Evolutionary conservation across 92 coral and sea anemone species (phyloP).

Genomic region (Epizoanthus scotinus): DNA sequence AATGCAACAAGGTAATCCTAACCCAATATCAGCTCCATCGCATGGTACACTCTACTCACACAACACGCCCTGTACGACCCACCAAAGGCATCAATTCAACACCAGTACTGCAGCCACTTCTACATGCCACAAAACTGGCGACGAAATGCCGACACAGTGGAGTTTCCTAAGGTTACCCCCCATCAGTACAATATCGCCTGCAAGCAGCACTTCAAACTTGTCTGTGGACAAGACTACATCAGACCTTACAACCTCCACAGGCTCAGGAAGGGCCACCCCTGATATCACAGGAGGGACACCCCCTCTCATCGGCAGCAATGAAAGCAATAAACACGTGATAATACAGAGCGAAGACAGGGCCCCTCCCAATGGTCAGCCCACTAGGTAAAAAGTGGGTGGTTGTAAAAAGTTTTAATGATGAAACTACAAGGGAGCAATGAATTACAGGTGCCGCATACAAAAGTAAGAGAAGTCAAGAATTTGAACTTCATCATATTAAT

Average conservation of each 20-base stretch:
- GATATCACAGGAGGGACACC: slow-evolving; percentile 6
- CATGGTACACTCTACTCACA: not conserved
- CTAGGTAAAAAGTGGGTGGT: not conserved
- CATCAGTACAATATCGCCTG: slow-evolving; percentile 74
- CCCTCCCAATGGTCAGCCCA: not conserved
- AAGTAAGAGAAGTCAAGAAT: too few relatives aligned
- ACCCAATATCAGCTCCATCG: not conserved
- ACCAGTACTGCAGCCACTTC: slow-evolving; percentile 15
- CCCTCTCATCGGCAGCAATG: not conserved
- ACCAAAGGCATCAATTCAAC: slow-evolving; percentile 46
- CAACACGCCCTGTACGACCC: slow-evolving; percentile 41
- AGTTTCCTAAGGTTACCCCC: slow-evolving; percentile 76
- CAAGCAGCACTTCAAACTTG: slow-evolving; percentile 51
- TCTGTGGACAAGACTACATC: slow-evolving; percentile 4
- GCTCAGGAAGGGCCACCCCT: slow-evolving; percentile 34
- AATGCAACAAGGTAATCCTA: slow-evolving; percentile 29
- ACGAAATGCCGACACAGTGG: slow-evolving; percentile 82
- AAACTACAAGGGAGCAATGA: too few relatives aligned
- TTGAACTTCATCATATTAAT: too few relatives aligned
- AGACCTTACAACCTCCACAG: slow-evolving; percentile 15
- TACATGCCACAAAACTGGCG: slow-evolving; percentile 21
- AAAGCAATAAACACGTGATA: not conserved
- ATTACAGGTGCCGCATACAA: too few relatives aligned
- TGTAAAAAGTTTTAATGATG: too few relatives aligned
- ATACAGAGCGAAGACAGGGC: not conserved